phyloP scores from a whole-genome alignment of 2,113 vertebrate species.

The Antechinus flavipes region DNA sequence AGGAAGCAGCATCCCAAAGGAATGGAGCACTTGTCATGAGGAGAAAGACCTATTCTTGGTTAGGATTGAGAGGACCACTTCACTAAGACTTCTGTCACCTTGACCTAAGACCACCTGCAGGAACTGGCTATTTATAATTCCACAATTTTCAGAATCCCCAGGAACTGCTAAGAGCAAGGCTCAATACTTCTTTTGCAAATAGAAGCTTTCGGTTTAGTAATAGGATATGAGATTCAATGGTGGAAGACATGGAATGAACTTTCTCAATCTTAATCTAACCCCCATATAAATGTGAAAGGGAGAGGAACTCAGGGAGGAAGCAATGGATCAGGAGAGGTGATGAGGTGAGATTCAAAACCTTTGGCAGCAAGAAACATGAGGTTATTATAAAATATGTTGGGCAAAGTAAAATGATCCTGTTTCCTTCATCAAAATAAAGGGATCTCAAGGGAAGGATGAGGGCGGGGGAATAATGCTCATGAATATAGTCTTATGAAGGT shows the following conservation, averaged over 20 bases:
- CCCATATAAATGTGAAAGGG: conserved; percentile 34
- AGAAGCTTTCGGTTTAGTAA: not conserved
- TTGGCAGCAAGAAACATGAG: not conserved
- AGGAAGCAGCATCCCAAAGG: not conserved
- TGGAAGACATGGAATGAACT: not conserved
- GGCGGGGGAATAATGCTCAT: not conserved
- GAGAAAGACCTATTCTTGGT: not conserved
- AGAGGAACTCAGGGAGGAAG: not conserved
- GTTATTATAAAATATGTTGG: not conserved
- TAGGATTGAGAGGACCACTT: conserved; percentile 1
- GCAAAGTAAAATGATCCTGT: not conserved
- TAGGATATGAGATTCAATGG: conserved; percentile 16
- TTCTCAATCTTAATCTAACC: conserved; percentile 14
- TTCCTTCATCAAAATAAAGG: not conserved
- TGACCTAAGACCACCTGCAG: not conserved
- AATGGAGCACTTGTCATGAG: not conserved
- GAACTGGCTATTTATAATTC: not conserved
- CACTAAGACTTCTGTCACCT: not conserved
- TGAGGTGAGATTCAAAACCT: not conserved
- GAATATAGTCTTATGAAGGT: not conserved
- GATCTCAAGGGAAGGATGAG: not conserved
- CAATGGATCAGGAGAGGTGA: not conserved
- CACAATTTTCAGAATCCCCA: not conserved
- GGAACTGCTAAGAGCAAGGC: not conserved
- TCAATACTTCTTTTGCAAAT: not conserved